phyloP scores from a whole-genome alignment of 2,888 invertebrate genomes.

The Platypus cylindrus region DNA sequence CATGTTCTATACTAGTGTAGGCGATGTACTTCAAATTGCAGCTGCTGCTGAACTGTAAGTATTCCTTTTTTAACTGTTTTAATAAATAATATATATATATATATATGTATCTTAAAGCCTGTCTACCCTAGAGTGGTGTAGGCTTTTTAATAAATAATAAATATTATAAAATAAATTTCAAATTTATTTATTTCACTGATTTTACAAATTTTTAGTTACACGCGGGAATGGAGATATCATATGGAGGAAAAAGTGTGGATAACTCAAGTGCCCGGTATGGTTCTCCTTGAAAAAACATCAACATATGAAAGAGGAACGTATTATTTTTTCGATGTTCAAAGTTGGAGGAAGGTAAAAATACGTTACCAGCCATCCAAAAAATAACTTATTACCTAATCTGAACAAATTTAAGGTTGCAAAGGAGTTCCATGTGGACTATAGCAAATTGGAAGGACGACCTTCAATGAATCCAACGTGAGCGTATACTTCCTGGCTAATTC shows the following conservation, averaged over 20 bases:
- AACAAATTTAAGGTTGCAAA: constrained; percentile 56
- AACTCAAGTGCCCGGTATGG: constrained; percentile 91
- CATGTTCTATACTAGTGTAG: constrained; percentile 98
- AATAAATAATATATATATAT: too few relatives aligned
- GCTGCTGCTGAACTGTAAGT: constrained; percentile 94
- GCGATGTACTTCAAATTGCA: constrained; percentile 94
- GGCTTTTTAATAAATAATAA: too few relatives aligned
- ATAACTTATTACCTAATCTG: not conserved
- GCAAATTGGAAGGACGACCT: constrained; percentile 92
- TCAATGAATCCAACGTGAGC: constrained; percentile 42
- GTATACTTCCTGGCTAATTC: constrained; percentile 12
- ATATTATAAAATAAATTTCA: too few relatives aligned
- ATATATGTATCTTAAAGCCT: too few relatives aligned
- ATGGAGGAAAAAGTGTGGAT: constrained; percentile 99
- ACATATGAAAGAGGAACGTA: constrained; percentile 98
- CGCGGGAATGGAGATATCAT: constrained; percentile 98
- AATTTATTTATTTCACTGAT: too few relatives aligned
- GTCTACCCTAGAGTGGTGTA: too few relatives aligned
- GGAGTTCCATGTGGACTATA: constrained; percentile 98
- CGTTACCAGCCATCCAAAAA: not conserved
- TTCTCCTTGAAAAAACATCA: constrained; percentile 86
- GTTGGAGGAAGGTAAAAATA: constrained; percentile 94
- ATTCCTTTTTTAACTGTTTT: too few relatives aligned
- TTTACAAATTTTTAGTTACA: constrained; percentile 68
- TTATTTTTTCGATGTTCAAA: constrained; percentile 98